Percentiles rank a stretch among this genome's conserved stretches.
These are phyloP conservation scores for Otis tarda DNA, from an alignment of 2,113 vertebrate genomes.

Conservation along the genomic window DNA sequence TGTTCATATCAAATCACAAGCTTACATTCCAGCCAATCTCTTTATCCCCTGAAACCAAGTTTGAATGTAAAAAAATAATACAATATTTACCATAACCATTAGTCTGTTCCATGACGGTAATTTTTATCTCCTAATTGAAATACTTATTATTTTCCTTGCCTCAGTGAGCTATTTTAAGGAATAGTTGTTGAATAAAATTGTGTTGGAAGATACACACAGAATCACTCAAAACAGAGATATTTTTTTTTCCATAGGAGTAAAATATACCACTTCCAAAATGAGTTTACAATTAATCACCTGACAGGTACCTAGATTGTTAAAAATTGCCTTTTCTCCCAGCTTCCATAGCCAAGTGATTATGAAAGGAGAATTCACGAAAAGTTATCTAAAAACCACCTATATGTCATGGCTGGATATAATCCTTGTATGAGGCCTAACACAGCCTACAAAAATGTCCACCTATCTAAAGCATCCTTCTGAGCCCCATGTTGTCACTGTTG, in stretches of 20 bases:
- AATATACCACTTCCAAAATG: background rate
- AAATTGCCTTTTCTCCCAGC: background rate
- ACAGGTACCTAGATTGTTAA: background rate
- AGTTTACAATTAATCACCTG: background rate
- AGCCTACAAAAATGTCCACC: background rate
- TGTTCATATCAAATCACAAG: background rate
- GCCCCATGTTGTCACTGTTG: background rate
- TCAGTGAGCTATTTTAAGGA: slow-evolving; percentile 4
- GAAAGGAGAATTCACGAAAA: background rate
- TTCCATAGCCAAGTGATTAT: background rate
- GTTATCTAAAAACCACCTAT: background rate
- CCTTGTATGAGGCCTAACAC: background rate
- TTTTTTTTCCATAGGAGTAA: background rate
- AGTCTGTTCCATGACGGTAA: background rate
- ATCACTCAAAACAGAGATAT: background rate
- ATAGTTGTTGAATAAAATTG: background rate
- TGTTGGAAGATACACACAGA: background rate
- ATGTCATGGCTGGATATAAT: background rate
- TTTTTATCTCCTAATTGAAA: background rate
- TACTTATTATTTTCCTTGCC: background rate
- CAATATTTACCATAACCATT: background rate
- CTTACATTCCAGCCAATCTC: background rate
- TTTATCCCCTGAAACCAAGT: background rate
- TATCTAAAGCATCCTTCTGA: background rate
- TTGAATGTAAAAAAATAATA: background rate